Percentiles rank a stretch among this genome's conserved stretches.
phyloP scores from a whole-genome alignment of 2,113 vertebrate species.

The Poeciliopsis turrubarensis region DNA sequence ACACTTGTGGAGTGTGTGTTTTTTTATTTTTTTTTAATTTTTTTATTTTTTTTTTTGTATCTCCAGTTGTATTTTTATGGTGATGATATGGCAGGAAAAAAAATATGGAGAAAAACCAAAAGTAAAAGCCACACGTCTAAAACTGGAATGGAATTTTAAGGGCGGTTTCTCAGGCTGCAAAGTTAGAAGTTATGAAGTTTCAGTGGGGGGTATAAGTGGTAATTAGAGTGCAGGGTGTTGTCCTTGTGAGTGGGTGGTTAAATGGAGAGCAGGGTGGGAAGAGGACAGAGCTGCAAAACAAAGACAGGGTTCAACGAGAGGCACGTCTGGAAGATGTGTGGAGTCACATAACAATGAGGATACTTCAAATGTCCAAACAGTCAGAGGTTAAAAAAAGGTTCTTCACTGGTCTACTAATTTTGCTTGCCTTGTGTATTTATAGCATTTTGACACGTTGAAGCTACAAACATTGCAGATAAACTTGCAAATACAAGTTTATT shows the following conservation, averaged over 20 bases:
- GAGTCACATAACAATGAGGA: neutral
- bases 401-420: neutral
- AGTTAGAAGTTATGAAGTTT: slow-evolving; percentile 57
- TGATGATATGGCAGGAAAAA: slow-evolving; percentile 48
- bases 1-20: slow-evolving; percentile 12
- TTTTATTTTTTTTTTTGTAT: neutral
- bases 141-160: slow-evolving; percentile 52
- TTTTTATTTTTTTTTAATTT: neutral
- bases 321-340: neutral
- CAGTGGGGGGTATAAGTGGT: slow-evolving; percentile 31
- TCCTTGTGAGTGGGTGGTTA: slow-evolving; percentile 39
- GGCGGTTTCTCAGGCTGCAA: slow-evolving; percentile 37
- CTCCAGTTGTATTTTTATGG: slow-evolving; percentile 43
- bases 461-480: neutral
- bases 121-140: slow-evolving; percentile 54
- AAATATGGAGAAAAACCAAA: slow-evolving; percentile 33
- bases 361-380: neutral
- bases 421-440: neutral
- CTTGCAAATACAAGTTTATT: neutral
- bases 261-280: slow-evolving; percentile 41
- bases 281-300: slow-evolving; percentile 26
- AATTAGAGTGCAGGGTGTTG: slow-evolving; percentile 64
- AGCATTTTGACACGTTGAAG: neutral
- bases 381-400: neutral
- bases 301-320: slow-evolving; percentile 9